Conservation (phyloP, 2,797 vertebrate species). For the Sebastes baramenuke region DNA sequence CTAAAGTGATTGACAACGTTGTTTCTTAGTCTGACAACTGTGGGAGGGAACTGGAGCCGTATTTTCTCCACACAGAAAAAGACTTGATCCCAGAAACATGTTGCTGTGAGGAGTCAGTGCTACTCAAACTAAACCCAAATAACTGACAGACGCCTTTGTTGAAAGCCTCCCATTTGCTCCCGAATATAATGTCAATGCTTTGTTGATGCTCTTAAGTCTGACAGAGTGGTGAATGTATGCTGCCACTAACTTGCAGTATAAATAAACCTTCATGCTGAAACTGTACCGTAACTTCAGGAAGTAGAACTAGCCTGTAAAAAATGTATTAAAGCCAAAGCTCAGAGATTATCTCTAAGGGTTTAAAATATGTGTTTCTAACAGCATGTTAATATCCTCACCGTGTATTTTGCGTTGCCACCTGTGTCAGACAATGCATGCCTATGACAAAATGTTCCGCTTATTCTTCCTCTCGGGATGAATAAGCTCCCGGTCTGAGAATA, state of each 20-base stretch:
- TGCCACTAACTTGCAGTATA: neutral
- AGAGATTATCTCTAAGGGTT: neutral
- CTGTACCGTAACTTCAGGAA: neutral
- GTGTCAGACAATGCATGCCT: neutral
- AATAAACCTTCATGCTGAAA: neutral
- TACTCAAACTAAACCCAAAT: neutral
- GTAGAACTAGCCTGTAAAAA: neutral
- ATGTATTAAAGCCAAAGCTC: neutral
- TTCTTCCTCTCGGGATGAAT: conserved; percentile 1
- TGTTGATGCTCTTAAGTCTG: neutral
- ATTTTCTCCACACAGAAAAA: neutral
- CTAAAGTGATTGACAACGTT: neutral
- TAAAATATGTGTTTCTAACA: neutral
- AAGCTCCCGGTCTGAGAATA: conserved; percentile 25
- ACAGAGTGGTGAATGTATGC: neutral
- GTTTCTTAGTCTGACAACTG: conserved; percentile 16
- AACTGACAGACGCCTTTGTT: neutral
- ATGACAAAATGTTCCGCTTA: neutral
- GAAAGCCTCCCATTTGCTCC: neutral
- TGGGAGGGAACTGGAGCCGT: neutral
- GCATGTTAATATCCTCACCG: neutral
- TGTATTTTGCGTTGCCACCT: neutral
- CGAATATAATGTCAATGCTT: neutral
- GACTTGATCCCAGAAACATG: neutral
- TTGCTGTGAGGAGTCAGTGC: neutral